phyloP scores from a whole-genome alignment of 2,113 vertebrate species.

The Pleuronectes platessa region DNA sequence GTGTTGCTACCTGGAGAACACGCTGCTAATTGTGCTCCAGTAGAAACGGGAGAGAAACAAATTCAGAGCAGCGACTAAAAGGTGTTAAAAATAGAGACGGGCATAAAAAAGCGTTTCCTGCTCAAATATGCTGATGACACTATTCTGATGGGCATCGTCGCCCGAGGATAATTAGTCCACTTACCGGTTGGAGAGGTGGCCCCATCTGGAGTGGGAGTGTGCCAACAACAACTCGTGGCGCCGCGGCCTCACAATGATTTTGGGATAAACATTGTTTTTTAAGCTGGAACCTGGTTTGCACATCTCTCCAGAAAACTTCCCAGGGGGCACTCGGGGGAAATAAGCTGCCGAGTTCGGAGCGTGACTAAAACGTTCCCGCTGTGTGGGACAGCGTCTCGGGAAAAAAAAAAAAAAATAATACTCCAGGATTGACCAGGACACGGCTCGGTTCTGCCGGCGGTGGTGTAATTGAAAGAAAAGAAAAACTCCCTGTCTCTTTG shows the following conservation, averaged over 20 bases:
- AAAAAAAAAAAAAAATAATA: neutral
- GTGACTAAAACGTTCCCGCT: slow-evolving; percentile 30
- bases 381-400: slow-evolving; percentile 26
- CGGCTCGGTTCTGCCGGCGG: slow-evolving; percentile 15
- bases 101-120: slow-evolving; percentile 24
- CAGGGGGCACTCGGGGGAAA: slow-evolving; percentile 22
- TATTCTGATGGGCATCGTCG: slow-evolving; percentile 45
- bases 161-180: slow-evolving; percentile 50
- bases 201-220: slow-evolving; percentile 62
- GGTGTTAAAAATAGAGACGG: neutral
- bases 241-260: slow-evolving; percentile 49
- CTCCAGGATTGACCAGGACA: slow-evolving; percentile 13
- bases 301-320: slow-evolving; percentile 49
- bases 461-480: slow-evolving; percentile 22
- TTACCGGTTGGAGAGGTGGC: slow-evolving; percentile 49
- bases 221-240: slow-evolving; percentile 61
- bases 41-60: neutral
- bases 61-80: neutral
- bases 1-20: slow-evolving; percentile 26
- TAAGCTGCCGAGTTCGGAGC: slow-evolving; percentile 28
- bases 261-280: slow-evolving; percentile 67
- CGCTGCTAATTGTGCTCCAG: slow-evolving; percentile 4
- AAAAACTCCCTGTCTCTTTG: slow-evolving; percentile 24
- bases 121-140: slow-evolving; percentile 59
- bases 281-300: slow-evolving; percentile 44